Percentiles rank a stretch among this genome's conserved stretches.
Evolutionary conservation across 2,888 invertebrate genomes (phyloP).

Genomic region (Eudasyphora cyanicolor): DNA sequence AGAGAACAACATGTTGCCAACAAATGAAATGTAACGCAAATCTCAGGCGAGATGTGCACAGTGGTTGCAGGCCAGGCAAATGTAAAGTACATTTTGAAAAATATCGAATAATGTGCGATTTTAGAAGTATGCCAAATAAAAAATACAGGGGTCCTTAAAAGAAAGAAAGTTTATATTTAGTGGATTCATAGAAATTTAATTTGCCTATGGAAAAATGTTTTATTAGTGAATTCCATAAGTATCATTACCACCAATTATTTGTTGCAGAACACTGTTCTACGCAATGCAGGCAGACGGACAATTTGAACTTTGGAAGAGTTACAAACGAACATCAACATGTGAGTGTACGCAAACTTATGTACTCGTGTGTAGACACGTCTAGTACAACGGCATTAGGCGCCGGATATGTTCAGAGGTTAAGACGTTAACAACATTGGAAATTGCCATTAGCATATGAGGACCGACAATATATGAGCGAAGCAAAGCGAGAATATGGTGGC

Average conservation of each 20-base stretch:
- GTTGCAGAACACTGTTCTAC: too few species aligned
- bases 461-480: background rate
- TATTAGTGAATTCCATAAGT: too few species aligned
- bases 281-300: conserved; percentile 31
- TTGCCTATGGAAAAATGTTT: too few species aligned
- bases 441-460: conserved; percentile 66
- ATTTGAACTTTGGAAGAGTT: background rate
- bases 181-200: too few species aligned
- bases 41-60: background rate
- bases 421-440: conserved; percentile 66
- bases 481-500: background rate
- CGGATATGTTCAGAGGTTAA: conserved; percentile 73
- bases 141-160: too few species aligned
- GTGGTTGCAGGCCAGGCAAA: too few species aligned
- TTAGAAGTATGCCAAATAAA: too few species aligned
- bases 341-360: conserved; percentile 58
- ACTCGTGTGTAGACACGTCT: conserved; percentile 56
- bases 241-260: too few species aligned
- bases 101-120: too few species aligned
- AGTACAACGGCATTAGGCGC: conserved; percentile 71
- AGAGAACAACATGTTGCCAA: conserved; percentile 57
- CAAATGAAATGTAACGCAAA: conserved; percentile 44
- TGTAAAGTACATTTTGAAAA: too few species aligned
- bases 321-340: conserved; percentile 46
- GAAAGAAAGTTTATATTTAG: too few species aligned